Percentiles rank a stretch among this genome's conserved stretches.
Conservation (phyloP, 2,888 invertebrate species). For the Leptinotarsa peninsularis region DNA sequence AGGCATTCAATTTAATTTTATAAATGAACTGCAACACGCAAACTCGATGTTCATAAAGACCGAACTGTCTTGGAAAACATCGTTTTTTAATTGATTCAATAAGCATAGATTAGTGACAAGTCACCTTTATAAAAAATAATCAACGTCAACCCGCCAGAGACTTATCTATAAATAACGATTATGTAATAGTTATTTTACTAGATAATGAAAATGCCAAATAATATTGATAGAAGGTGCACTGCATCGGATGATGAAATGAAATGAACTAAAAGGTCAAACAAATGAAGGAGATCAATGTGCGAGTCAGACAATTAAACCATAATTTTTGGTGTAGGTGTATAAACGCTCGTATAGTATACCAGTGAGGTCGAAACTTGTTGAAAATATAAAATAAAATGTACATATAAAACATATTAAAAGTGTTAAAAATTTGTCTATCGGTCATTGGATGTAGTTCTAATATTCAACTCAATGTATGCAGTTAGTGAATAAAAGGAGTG, state of each 20-base stretch:
- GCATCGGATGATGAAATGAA: not conserved
- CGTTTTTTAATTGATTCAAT: not conserved
- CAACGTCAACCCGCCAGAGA: slow-evolving; percentile 1
- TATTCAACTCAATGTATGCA: too few relatives aligned
- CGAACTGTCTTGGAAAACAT: not conserved
- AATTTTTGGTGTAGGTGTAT: too few relatives aligned
- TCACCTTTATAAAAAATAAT: not conserved
- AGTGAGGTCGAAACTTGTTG: too few relatives aligned
- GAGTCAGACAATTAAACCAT: too few relatives aligned
- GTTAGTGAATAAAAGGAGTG: too few relatives aligned
- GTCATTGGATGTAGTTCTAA: too few relatives aligned
- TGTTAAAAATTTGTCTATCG: too few relatives aligned
- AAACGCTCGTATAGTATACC: too few relatives aligned
- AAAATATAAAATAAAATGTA: too few relatives aligned
- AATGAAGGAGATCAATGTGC: too few relatives aligned
- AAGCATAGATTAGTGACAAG: not conserved
- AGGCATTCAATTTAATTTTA: slow-evolving; percentile 6
- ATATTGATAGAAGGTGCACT: not conserved
- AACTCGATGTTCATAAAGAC: not conserved
- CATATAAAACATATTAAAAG: too few relatives aligned
- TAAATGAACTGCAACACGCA: slow-evolving; percentile 3
- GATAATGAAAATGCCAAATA: not conserved
- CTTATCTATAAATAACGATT: slow-evolving; percentile 35
- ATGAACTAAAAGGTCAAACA: not conserved
- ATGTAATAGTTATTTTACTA: slow-evolving; percentile 12